Evolutionary conservation across 1,140 invertebrate genomes (phyloP), one percentile per base, ranked within the genome.

Genomic region (Sipha flava): DNA sequence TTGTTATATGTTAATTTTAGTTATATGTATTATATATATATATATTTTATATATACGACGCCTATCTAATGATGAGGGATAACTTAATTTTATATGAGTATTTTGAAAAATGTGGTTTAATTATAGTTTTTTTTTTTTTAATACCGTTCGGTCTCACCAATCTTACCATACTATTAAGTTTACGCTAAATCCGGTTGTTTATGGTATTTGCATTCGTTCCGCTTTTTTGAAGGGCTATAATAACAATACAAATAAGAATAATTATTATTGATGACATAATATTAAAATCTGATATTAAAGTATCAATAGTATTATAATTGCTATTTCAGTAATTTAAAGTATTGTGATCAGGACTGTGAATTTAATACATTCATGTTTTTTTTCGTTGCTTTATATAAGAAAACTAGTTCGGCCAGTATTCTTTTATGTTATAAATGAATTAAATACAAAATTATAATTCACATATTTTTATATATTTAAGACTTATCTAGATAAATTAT

Each of bases 121-220:
- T 73, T 77, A 40, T 77, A 59, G 47, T 57, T 54, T 29, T 23
- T 73, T 54, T 16, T 47, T 43, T 45, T 23, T 73, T 34, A 73
- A 40, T 77, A 57, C 4, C 43, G 21, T 77, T 37, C 12, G 49
- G 16, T 54, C 16, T 37, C 16, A 34, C 72, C 12, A 34, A 23
- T 54, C 16, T 37, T 9, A 34, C 72, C 16, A 26, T 57, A 57
- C 29, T 40, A 31, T 18, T 40, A 54, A 14, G 16, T 37, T 59
- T 77, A 77, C 37, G 73, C 37, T 59, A 77, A 77, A 57, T 77
- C 73, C 73, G 52, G 49, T 40, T 77, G 73, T 43, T 57, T 57
- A n/a, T 77, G 52, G 34, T 59, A 77, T 57, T 75, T 75, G 72
- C 72, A 75, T 16, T 75, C 26, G 12, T 54, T 37, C 3, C 21